phyloP scores from a whole-genome alignment of 1,140 invertebrate species.

The Zaprionus davidi region DNA sequence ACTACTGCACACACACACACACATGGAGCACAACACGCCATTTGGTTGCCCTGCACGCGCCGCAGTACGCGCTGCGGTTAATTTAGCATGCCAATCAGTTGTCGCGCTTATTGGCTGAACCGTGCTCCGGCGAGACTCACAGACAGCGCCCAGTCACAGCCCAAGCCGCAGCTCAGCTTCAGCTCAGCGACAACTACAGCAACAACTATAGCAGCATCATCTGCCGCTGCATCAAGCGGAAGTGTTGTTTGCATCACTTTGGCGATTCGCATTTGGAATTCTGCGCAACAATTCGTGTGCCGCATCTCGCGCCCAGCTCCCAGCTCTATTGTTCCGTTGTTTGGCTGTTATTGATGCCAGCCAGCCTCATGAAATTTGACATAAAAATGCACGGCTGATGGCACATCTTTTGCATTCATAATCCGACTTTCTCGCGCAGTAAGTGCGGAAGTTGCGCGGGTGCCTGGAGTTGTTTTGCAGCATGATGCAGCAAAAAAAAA shows the following conservation, averaged over 20 bases:
- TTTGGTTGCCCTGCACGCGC: conserved; percentile 28
- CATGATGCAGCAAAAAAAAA: background rate
- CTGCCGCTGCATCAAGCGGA: conserved; percentile 41
- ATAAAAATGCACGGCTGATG: conserved; percentile 51
- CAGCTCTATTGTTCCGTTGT: conserved; percentile 63
- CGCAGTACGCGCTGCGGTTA: conserved; percentile 47
- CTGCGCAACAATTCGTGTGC: conserved; percentile 57
- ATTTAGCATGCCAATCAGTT: conserved; percentile 78
- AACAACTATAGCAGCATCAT: background rate
- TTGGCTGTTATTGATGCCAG: conserved; percentile 31
- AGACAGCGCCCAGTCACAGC: background rate
- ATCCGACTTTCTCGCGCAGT: conserved; percentile 49
- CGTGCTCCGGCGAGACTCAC: background rate
- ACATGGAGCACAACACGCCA: background rate
- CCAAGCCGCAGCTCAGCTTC: conserved; percentile 21
- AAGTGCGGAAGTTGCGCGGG: conserved; percentile 39
- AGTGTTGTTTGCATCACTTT: conserved; percentile 39
- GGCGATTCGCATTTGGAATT: conserved; percentile 50
- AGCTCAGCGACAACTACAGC: background rate
- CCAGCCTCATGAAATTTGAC: conserved; percentile 35
- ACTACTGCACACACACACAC: conserved; percentile 18
- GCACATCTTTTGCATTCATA: conserved; percentile 73
- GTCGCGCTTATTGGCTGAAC: conserved; percentile 65
- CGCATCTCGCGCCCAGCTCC: conserved; percentile 37
- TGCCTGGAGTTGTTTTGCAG: background rate